These are phyloP conservation scores for Lepidocyrtoides sp. DNA, from an alignment of 2,888 invertebrate species.

Conservation along the genomic window DNA sequence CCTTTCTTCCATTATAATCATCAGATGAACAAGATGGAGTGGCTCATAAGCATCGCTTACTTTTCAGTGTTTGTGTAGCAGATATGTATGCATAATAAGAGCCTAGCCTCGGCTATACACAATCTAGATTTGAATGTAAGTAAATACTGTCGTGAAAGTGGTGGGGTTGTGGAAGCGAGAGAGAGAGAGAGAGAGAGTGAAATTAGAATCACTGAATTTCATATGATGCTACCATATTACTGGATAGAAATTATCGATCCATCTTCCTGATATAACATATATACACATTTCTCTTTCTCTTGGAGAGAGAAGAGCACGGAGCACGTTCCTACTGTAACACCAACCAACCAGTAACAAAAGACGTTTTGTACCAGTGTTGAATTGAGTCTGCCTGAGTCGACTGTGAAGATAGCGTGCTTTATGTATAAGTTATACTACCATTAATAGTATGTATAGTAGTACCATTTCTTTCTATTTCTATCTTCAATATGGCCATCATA, in stretches of 20 bases:
- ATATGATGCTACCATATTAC: background rate
- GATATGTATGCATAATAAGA: too few species aligned
- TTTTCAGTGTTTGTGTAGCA: too few species aligned
- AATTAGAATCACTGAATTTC: conserved; percentile 50
- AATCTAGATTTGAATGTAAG: too few species aligned
- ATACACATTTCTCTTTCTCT: background rate
- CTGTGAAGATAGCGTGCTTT: too few species aligned
- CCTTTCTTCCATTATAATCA: background rate
- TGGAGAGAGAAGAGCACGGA: background rate
- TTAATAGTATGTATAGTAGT: too few species aligned
- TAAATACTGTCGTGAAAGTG: background rate
- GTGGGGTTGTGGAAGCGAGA: background rate
- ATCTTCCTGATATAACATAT: conserved; percentile 8
- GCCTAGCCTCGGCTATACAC: too few species aligned
- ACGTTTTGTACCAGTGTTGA: background rate
- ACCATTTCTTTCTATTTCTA: too few species aligned
- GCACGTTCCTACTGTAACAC: background rate
- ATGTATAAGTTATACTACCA: too few species aligned
- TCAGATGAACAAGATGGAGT: conserved; percentile 19
- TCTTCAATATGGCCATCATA: too few species aligned
- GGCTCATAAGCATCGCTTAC: background rate
- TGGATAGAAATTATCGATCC: conserved; percentile 69
- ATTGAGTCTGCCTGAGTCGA: background rate
- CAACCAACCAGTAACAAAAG: background rate
- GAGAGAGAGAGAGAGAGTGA: background rate